Conservation (phyloP, 2,888 invertebrate genomes). For the Acronicta alni region DNA sequence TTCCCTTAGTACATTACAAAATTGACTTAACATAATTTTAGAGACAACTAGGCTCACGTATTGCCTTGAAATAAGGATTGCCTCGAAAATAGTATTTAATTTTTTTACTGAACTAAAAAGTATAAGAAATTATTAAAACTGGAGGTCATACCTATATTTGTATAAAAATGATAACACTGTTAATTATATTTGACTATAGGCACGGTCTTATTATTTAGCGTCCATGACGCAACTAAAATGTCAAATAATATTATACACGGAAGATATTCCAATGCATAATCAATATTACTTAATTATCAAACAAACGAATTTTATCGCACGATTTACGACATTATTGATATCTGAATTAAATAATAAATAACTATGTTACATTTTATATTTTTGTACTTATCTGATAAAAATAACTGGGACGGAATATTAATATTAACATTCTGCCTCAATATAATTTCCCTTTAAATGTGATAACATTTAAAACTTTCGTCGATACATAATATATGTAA, state of each 20-base stretch:
- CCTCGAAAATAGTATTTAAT: no score
- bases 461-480: constrained; percentile 2
- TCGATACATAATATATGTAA: constrained; percentile 9
- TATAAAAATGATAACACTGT: constrained; percentile 10
- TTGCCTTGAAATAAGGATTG: no score
- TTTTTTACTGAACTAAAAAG: not conserved
- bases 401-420: not conserved
- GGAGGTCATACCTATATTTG: constrained; percentile 5
- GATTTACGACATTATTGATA: constrained; percentile 12
- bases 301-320: constrained; percentile 14
- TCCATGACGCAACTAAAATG: constrained; percentile 1
- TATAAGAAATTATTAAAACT: no score
- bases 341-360: constrained; percentile 3
- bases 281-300: constrained; percentile 26
- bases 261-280: constrained; percentile 18
- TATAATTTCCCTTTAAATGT: constrained; percentile 10
- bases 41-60: no score
- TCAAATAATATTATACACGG: constrained; percentile 1
- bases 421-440: not conserved
- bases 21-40: not conserved
- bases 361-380: not conserved
- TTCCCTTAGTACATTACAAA: not conserved
- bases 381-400: not conserved
- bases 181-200: not conserved
- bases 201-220: constrained; percentile 1